Percentiles rank a stretch among this genome's conserved stretches.
These are phyloP conservation scores for Propithecus coquereli DNA, from an alignment of 2,113 vertebrate genomes.

Conservation along the genomic window DNA sequence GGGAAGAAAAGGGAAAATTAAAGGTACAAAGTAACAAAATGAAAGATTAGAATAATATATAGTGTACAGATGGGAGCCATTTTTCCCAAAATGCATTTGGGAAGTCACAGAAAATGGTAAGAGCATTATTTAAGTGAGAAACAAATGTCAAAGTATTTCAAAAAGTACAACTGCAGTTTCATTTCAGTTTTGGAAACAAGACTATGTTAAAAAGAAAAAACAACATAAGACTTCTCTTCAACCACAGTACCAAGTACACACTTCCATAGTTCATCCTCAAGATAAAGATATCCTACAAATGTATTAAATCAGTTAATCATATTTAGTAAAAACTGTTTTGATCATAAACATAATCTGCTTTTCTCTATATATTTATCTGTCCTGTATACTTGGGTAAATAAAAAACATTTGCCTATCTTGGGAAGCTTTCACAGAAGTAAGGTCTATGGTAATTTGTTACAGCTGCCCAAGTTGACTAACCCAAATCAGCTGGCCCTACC, in stretches of 20 bases:
- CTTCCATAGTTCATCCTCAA: conserved; percentile 8
- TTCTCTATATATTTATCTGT: neutral
- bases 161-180: conserved; percentile 4
- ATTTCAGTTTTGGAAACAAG: conserved; percentile 37
- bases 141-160: conserved; percentile 31
- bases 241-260: neutral
- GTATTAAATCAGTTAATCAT: conserved; percentile 22
- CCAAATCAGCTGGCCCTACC: neutral
- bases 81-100: neutral
- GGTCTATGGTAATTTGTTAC: neutral
- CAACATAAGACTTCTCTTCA: neutral
- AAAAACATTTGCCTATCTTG: conserved; percentile 12
- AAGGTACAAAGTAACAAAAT: conserved; percentile 1
- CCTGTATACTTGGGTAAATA: neutral
- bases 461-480: neutral
- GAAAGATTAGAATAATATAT: neutral
- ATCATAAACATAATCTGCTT: conserved; percentile 8
- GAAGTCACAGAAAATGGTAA: conserved; percentile 14
- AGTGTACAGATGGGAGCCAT: neutral
- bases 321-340: conserved; percentile 26
- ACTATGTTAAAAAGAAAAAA: conserved; percentile 24
- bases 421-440: neutral
- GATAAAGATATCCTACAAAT: conserved; percentile 8
- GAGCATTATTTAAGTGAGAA: neutral
- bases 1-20: neutral